A percentile compares a stretch with the other conserved stretches of the same genome.
Evolutionary conservation across 2,113 vertebrate species (phyloP).

Genomic region (Apaloderma vittatum): DNA sequence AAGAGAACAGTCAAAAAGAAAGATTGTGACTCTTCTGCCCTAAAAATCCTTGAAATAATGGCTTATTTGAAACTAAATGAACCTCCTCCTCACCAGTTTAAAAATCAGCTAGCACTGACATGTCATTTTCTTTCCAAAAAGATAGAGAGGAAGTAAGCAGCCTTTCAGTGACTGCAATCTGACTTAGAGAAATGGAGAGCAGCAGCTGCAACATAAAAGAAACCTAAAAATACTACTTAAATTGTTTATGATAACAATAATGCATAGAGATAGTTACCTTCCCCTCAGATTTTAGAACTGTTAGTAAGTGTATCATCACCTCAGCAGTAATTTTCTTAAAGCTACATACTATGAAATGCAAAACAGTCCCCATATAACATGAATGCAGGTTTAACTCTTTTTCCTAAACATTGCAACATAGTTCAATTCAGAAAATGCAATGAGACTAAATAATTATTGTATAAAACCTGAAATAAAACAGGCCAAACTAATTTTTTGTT

Average conservation of each 20-base stretch:
- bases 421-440: not conserved
- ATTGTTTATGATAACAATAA: slow-evolving; percentile 38
- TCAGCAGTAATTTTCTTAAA: slow-evolving; percentile 47
- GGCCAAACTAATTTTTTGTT: not conserved
- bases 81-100: slow-evolving; percentile 24
- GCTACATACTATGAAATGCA: not conserved
- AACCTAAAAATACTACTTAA: slow-evolving; percentile 70
- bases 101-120: slow-evolving; percentile 9
- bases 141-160: slow-evolving; percentile 41
- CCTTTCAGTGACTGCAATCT: slow-evolving; percentile 40
- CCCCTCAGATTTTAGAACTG: slow-evolving; percentile 6
- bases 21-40: slow-evolving; percentile 36
- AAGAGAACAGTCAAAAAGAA: slow-evolving; percentile 10
- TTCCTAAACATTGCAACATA: not conserved
- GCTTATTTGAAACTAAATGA: slow-evolving; percentile 19
- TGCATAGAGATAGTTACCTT: slow-evolving; percentile 51
- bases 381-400: not conserved
- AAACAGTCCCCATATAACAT: not conserved
- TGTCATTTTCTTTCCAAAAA: slow-evolving; percentile 53
- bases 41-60: slow-evolving; percentile 42
- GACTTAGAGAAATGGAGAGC: slow-evolving; percentile 45
- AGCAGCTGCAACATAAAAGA: slow-evolving; percentile 67
- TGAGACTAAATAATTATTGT: not conserved
- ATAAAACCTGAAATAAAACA: not conserved
- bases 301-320: slow-evolving; percentile 32